Conservation (phyloP, 2,113 vertebrate genomes). For the Hyperopisus bebe region DNA sequence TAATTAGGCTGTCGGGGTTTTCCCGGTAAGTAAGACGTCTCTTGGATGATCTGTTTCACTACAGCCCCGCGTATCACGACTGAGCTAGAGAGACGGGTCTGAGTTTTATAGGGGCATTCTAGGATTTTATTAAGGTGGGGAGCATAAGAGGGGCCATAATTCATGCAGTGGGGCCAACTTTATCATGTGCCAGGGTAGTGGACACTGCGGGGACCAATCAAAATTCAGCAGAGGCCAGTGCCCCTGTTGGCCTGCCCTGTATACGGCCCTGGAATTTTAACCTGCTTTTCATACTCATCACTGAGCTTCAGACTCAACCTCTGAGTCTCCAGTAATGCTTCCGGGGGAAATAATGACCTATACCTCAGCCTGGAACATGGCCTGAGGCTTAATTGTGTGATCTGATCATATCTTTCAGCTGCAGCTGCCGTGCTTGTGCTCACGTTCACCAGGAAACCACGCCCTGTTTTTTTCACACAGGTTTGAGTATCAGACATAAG, state of each 20-base stretch:
- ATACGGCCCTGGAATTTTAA: not conserved
- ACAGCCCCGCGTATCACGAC: not conserved
- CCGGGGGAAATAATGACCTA: not conserved
- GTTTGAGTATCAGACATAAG: not conserved
- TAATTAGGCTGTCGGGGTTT: not conserved
- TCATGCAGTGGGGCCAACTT: not conserved
- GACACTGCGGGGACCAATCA: not conserved
- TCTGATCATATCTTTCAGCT: not conserved
- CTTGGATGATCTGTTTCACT: not conserved
- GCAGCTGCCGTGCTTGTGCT: not conserved
- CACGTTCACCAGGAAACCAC: not conserved
- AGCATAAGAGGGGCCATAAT: not conserved
- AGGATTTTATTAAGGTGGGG: not conserved
- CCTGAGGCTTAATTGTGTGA: not conserved
- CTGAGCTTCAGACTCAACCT: not conserved
- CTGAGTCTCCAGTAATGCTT: not conserved
- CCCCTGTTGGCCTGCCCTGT: not conserved
- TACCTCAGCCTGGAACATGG: not conserved
- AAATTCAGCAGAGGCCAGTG: not conserved
- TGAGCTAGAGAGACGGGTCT: not conserved
- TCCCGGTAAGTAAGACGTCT: conserved; percentile 3
- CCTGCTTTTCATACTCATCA: not conserved
- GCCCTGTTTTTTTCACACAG: not conserved
- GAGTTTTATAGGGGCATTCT: not conserved
- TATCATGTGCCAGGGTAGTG: not conserved